Evolutionary conservation across 2,797 vertebrate species (phyloP).

Genomic region (Clarias pachynema): DNA sequence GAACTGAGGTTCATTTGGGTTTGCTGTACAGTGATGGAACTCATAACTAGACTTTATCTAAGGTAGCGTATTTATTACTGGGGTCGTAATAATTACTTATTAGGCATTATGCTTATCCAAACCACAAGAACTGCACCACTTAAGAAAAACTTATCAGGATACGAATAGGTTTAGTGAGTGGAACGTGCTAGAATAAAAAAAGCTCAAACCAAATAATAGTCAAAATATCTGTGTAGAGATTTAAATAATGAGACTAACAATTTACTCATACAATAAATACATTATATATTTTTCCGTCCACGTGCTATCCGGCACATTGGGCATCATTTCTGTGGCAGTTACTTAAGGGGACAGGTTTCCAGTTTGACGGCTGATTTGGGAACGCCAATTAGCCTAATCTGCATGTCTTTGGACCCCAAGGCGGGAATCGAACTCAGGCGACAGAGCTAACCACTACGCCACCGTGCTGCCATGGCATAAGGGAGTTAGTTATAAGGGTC

Average conservation of each 20-base stretch:
- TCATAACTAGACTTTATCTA: neutral
- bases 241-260: neutral
- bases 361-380: no score
- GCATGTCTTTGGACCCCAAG: no score
- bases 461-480: no score
- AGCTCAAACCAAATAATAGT: neutral
- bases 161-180: neutral
- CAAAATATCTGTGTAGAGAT: neutral
- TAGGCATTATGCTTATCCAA: neutral
- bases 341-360: neutral
- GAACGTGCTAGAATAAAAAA: neutral
- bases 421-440: no score
- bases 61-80: neutral
- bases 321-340: neutral
- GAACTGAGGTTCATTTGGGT: neutral
- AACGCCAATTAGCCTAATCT: no score
- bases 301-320: no score
- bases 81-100: neutral
- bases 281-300: no score
- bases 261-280: neutral
- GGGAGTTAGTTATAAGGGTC: no score
- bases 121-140: neutral
- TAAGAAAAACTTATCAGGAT: neutral
- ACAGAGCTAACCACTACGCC: no score
- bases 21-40: neutral